Base-by-base conservation (phyloP, 2,797 vertebrate genomes). In the Pogonophryne albipinna region DNA sequence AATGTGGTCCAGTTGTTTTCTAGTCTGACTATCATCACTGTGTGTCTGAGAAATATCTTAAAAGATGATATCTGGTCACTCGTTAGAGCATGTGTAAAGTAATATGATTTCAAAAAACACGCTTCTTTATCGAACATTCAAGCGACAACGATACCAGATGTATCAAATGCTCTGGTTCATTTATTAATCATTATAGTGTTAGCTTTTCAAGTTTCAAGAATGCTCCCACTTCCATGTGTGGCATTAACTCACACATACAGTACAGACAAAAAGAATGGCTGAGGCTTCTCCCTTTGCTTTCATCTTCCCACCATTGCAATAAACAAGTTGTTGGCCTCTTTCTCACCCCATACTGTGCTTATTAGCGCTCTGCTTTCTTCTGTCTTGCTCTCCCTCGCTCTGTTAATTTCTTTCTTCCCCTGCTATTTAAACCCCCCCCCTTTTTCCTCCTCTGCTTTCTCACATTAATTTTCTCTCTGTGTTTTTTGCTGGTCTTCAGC, bases 271-370 rank as follows among this genome's bases (percentile, higher is more conserved):
- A 78, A 27, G 68, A 71, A 46, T 19, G 11, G 31, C 27, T 0
- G 38, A 56, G 13, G 49, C 64, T 69, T 71, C 31, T 59, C 10
- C 34, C 57, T 76, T 73, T 15, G 46, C 90, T 91, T 90, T 92
- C 66, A 91, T 91, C 88, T 72, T 85, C 80, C 76, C 66, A 77
- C 83, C 17, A 66, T 71, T 20, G 52, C 72, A 71, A 80, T 74
- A 86, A 90, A 90, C 85, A 90, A 12, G 56, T 74, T 79, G 78
- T 65, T 83, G 79, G 71, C 84, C 84, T 85, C 66, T 70, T 80
- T 81, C 82, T 92, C 84, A 89, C 79, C 83, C 78, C 44, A 17
- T 19, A 31, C 75, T 76, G 58, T 10, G 58, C 78, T 83, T 80
- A 85, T 87, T 86, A 91, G 76, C 60, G 12, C 59, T 52, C 34